These are phyloP conservation scores for Platalea minor DNA, from an alignment of 2,797 vertebrate genomes.

Conservation along the genomic window DNA sequence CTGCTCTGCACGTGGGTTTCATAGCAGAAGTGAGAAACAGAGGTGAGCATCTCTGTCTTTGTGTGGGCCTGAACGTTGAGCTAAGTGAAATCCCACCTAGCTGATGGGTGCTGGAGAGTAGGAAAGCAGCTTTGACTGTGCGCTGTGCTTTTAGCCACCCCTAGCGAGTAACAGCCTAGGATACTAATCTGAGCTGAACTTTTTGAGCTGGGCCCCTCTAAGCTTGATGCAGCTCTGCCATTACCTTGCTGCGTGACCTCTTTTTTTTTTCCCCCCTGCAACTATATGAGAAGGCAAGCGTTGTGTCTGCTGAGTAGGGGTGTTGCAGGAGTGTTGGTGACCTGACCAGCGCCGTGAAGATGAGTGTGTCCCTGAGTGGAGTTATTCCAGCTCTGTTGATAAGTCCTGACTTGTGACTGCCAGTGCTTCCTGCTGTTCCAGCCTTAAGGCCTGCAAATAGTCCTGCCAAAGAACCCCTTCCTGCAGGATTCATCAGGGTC, in stretches of 20 bases:
- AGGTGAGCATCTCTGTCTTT: background rate
- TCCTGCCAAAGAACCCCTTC: background rate
- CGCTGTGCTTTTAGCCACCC: background rate
- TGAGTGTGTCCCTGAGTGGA: background rate
- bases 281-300: background rate
- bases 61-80: background rate
- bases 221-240: background rate
- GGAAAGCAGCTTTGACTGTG: background rate
- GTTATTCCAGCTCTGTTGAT: background rate
- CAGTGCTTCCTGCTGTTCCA: background rate
- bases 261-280: too few species aligned
- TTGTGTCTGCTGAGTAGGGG: background rate
- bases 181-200: background rate
- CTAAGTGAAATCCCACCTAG: background rate
- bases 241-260: background rate
- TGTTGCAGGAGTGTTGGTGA: background rate
- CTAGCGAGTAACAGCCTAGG: background rate
- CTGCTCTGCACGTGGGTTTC: background rate
- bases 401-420: background rate
- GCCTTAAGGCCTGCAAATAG: background rate
- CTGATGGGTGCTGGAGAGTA: background rate
- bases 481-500: background rate
- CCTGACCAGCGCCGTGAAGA: background rate
- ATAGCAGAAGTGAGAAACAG: rapidly evolving
- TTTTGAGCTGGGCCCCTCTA: background rate